Conservation (phyloP, 2,888 invertebrate genomes). For the Mythimna loreyi region DNA sequence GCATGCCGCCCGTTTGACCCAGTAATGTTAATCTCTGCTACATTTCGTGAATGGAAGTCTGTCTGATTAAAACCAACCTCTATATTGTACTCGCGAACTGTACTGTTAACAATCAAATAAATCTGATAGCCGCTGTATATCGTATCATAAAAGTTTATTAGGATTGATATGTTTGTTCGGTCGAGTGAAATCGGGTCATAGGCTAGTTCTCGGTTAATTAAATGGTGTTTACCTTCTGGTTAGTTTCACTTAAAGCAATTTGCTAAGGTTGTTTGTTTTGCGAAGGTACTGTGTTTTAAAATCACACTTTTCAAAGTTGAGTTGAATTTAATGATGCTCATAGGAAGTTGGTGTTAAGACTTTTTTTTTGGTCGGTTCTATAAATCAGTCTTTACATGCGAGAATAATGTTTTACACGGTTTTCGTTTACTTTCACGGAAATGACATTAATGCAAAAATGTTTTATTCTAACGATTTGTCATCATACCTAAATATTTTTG, state of each 20-base stretch:
- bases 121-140: conserved; percentile 46
- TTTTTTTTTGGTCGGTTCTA: background rate
- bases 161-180: conserved; percentile 52
- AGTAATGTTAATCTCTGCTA: conserved; percentile 49
- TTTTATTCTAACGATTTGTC: conserved; percentile 38
- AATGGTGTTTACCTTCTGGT: conserved; percentile 51
- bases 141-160: conserved; percentile 48
- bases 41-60: conserved; percentile 62
- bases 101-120: conserved; percentile 43
- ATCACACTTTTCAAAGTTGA: conserved; percentile 6
- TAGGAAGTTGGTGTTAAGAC: background rate
- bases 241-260: conserved; percentile 39
- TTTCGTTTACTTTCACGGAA: background rate
- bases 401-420: background rate
- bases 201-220: conserved; percentile 47
- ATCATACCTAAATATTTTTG: background rate
- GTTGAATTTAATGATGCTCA: conserved; percentile 17
- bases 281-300: conserved; percentile 19
- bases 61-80: conserved; percentile 54
- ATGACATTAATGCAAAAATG: background rate
- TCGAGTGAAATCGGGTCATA: conserved; percentile 47
- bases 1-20: conserved; percentile 49
- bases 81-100: conserved; percentile 49
- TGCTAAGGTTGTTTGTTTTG: conserved; percentile 34
- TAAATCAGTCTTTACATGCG: conserved; percentile 8